Conservation (phyloP, 2,797 vertebrate genomes). For the Melanotaenia trifasciata region DNA sequence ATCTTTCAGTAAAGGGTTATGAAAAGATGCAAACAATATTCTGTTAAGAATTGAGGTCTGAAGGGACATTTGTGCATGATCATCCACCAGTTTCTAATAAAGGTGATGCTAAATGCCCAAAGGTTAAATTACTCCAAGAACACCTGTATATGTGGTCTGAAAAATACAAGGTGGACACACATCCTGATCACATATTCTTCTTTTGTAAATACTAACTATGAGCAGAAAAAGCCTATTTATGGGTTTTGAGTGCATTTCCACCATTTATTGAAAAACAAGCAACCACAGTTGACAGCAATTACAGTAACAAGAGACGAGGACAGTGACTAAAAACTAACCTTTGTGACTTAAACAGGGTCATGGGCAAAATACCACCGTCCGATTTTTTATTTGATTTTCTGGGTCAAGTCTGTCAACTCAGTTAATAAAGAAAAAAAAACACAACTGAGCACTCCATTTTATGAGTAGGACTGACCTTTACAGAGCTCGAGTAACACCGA, state of each 20-base stretch:
- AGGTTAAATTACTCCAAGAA: too few relatives aligned
- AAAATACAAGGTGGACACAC: too few relatives aligned
- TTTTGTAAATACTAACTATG: neutral
- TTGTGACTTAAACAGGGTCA: conserved; percentile 17
- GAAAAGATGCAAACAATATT: too few relatives aligned
- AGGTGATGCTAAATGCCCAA: too few relatives aligned
- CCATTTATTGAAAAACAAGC: conserved; percentile 1
- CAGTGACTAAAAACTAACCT: conserved; percentile 40
- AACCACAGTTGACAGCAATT: conserved; percentile 7
- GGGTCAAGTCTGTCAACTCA: conserved; percentile 59
- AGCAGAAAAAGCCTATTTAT: too few relatives aligned
- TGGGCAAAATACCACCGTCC: conserved; percentile 4
- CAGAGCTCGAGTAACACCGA: conserved; percentile 59
- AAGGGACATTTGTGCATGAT: neutral
- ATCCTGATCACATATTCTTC: neutral
- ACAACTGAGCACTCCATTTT: conserved; percentile 74
- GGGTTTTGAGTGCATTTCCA: neutral
- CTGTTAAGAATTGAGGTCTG: neutral
- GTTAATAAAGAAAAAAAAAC: conserved; percentile 63
- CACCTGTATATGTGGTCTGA: too few relatives aligned
- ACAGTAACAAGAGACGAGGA: conserved; percentile 11
- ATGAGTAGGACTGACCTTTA: conserved; percentile 79
- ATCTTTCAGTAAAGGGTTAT: too few relatives aligned
- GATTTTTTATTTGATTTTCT: conserved; percentile 63
- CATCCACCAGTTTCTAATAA: too few relatives aligned